Conservation (phyloP, 1,140 invertebrate genomes). For the Leguminivora glycinivorella region DNA sequence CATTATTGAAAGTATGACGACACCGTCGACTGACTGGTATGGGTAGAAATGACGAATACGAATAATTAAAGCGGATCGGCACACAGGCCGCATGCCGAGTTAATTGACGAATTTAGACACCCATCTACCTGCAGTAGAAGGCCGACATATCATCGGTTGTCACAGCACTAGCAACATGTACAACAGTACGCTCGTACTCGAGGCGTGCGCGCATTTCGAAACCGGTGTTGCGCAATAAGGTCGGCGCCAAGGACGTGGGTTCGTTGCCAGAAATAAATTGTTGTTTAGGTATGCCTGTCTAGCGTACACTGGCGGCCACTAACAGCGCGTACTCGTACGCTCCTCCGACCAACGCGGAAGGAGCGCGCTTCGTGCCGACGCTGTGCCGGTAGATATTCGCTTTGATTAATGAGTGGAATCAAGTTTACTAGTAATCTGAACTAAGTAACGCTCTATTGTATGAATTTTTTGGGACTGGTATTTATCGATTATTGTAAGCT, state of each 20-base stretch:
- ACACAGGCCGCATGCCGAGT: conserved; percentile 12
- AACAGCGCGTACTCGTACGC: not conserved
- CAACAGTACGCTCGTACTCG: conserved; percentile 60
- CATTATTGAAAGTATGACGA: conserved; percentile 28
- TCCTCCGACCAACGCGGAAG: conserved; percentile 14
- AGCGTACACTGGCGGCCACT: conserved; percentile 48
- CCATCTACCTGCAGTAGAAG: conserved; percentile 17
- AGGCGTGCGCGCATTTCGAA: conserved; percentile 62
- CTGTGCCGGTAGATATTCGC: conserved; percentile 12
- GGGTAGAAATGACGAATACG: conserved; percentile 26
- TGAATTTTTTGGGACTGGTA: not conserved
- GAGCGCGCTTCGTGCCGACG: not conserved
- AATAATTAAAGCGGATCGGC: conserved; percentile 15
- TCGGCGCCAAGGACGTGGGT: conserved; percentile 75
- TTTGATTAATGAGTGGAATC: conserved; percentile 24
- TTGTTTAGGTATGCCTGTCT: conserved; percentile 66
- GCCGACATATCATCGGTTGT: conserved; percentile 34
- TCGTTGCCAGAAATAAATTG: conserved; percentile 75
- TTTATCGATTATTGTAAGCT: not conserved
- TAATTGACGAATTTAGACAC: conserved; percentile 23
- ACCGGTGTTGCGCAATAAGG: conserved; percentile 77
- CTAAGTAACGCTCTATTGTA: not conserved
- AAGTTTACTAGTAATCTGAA: conserved; percentile 5
- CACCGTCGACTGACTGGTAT: conserved; percentile 17
- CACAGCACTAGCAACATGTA: conserved; percentile 29